These are phyloP conservation scores for Eristalis tenax DNA, from an alignment of 2,888 invertebrate genomes.

Conservation along the genomic window DNA sequence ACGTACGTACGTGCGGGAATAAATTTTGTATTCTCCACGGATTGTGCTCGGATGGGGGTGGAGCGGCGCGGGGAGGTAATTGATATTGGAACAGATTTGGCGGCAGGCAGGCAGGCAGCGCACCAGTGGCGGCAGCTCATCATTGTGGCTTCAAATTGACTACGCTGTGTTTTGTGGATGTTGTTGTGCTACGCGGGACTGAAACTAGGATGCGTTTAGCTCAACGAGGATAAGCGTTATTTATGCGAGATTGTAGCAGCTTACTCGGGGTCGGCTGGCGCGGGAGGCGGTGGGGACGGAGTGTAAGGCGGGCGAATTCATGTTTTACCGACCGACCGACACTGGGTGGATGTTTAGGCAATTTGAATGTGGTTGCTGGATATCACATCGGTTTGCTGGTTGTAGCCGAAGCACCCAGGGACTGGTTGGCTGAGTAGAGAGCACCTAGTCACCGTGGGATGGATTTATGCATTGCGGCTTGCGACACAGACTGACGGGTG, in stretches of 20 bases:
- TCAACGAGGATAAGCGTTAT: not conserved
- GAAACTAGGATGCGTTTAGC: not conserved
- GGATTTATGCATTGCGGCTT: not conserved
- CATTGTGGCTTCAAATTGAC: conserved; percentile 48
- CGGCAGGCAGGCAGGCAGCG: not conserved
- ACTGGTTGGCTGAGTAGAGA: not conserved
- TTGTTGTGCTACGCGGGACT: not conserved
- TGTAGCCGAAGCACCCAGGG: not conserved
- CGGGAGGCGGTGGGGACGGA: not conserved
- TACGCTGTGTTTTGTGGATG: conserved; percentile 1
- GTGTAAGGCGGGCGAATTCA: not conserved
- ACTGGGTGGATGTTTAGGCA: not conserved
- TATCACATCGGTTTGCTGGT: not conserved
- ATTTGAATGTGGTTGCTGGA: not conserved
- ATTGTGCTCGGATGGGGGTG: not conserved
- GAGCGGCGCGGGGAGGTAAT: conserved; percentile 36
- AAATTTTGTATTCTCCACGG: conserved; percentile 23
- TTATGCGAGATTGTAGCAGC: not conserved
- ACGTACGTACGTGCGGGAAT: conserved; percentile 12
- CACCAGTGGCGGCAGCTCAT: conserved; percentile 31
- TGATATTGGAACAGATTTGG: conserved; percentile 58
- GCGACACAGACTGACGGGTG: not conserved
- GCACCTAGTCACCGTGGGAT: not conserved
- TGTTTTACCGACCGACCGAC: not conserved
- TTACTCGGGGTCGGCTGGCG: not conserved